Base-by-base conservation (phyloP, 2,888 invertebrate genomes). In the Drosophila ezoana region DNA sequence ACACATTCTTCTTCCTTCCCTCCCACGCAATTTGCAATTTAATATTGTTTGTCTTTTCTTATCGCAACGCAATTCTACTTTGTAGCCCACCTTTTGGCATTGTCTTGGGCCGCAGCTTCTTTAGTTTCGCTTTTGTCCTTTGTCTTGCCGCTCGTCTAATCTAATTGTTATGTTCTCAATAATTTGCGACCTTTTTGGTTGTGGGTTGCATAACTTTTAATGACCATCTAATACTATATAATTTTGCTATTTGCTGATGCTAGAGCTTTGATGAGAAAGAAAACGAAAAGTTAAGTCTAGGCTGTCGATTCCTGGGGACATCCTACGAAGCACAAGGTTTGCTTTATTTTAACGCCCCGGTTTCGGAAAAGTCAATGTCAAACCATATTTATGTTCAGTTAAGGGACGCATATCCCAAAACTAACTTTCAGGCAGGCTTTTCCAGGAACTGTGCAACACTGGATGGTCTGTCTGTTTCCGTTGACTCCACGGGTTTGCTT, bases 161-260 rank as follows among this genome's bases (percentile, higher is more conserved):
- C 58, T 72, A 74, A 77, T 74, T 72, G 73, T 61, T 72, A 47
- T 45, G 72, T 35, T 72, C 52, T 72, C 53, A 49, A 60, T 74
- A 76, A 47, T 37, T 65, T 49, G 41, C 45, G 54, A 66, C 77
- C 73, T 54, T 77, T 77, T 60, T 16, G 49, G 20, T 45, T 43
- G 49, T 41, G 48, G 66, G 40, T 37, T 57, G 28, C 66, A 61
- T 62, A 61, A 77, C 73, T 74, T 76, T 76, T 61, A 66, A 74
- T 49, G 58, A 23, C 37, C 40, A 14, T 1, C 13, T 9, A 13
- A 20, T 41, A 8, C 48, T 35, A 32, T 14, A 48, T 32, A 32
- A 37, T 52, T 52, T 48, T 57, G 14, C 33, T 32, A 38, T 54
- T 48, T 37, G n/a, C 45, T 59, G 54, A 38, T 59, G 54, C 65